Base-by-base conservation (phyloP, 2,888 invertebrate species). In the Frankliniella intonsa region DNA sequence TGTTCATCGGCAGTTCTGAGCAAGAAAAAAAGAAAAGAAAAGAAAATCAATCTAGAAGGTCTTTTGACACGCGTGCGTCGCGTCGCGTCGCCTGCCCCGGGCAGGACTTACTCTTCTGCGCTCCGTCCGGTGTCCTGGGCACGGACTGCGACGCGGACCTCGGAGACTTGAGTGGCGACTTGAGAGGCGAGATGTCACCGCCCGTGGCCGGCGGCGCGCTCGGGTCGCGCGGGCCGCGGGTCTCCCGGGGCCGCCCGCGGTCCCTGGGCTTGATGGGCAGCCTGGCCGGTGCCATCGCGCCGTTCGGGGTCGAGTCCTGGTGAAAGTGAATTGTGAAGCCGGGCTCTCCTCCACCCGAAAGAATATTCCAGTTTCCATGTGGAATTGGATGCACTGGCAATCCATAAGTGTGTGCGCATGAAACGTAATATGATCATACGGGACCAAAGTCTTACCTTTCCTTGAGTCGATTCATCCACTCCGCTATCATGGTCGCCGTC, bases 1-100 rank as follows among this genome's bases (percentile, higher is more conserved):
- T 97, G 88, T 97, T 97, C 95, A 97, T 97, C 84, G 97, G 95
- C 86, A 97, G 90, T 91, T 93, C 93, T 94, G 88, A 50, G 89
- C 89, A 83, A 84, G 83, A 83, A 82, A 17, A 38, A 38, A 38
- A 38, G 5, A 38, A 3, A 38, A 3, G 5, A 3, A 38, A 38
- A 38, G 5, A 3, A 38, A 38, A 38, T 38, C 2, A 38, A n/a
- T n/a, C n/a, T n/a, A n/a, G n/a, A n/a, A n/a, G n/a, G n/a, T n/a
- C n/a, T n/a, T n/a, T n/a, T n/a, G n/a, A n/a, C n/a, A n/a, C n/a
- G n/a, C n/a, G n/a, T n/a, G n/a, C n/a, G n/a, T n/a, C n/a, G n/a
- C n/a, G n/a, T n/a, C n/a, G n/a, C n/a, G n/a, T n/a, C n/a, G n/a
- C n/a, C n/a, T n/a, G n/a, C n/a, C n/a, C n/a, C n/a, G n/a, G n/a